phyloP scores from a whole-genome alignment of 2,797 vertebrate species.

The Chiloscyllium punctatum region DNA sequence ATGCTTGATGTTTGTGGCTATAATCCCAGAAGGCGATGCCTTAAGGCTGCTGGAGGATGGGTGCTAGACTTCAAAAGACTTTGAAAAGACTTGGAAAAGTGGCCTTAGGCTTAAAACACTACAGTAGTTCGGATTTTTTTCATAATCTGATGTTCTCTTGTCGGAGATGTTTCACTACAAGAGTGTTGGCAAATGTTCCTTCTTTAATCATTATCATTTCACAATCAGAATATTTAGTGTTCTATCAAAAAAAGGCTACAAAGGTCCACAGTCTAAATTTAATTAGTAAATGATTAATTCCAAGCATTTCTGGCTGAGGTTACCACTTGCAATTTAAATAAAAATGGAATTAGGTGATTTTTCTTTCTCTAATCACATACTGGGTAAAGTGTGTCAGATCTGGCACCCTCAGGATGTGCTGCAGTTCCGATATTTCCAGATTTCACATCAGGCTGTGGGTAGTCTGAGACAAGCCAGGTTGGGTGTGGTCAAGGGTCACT shows the following conservation, averaged over 20 bases:
- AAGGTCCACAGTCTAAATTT: background rate
- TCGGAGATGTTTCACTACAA: background rate
- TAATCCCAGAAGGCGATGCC: constrained; percentile 73
- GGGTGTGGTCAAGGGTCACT: no score
- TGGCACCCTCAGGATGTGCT: no score
- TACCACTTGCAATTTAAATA: background rate
- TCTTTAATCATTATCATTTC: background rate
- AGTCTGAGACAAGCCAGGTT: no score
- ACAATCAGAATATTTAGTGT: background rate
- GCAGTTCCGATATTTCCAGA: no score
- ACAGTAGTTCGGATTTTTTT: constrained; percentile 11
- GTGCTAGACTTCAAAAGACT: constrained; percentile 67
- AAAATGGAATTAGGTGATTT: background rate
- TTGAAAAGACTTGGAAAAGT: constrained; percentile 73
- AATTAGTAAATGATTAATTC: background rate
- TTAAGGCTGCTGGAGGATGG: constrained; percentile 68
- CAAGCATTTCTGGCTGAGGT: background rate
- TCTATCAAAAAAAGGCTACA: background rate
- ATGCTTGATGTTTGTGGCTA: constrained; percentile 74
- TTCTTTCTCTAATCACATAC: background rate
- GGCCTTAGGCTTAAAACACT: constrained; percentile 60
- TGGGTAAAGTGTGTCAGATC: no score
- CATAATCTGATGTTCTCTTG: constrained; percentile 9
- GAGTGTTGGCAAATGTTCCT: background rate
- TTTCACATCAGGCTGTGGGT: no score